A percentile compares a stretch with the other conserved stretches of the same genome.
These are phyloP conservation scores for Leistus spinibarbis DNA, from an alignment of 2,888 invertebrate species.

Conservation along the genomic window DNA sequence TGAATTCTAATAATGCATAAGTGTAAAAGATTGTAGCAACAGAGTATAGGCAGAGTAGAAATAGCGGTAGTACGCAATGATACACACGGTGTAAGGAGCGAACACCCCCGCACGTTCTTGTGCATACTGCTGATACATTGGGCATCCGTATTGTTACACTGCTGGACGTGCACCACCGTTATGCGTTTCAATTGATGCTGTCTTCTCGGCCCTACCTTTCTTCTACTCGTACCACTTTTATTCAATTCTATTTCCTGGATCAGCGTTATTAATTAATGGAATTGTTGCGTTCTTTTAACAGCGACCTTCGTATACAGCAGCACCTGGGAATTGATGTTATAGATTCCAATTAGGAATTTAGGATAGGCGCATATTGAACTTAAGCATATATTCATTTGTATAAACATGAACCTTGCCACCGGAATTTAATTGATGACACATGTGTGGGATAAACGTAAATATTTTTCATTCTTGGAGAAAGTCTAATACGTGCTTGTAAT, in stretches of 20 bases:
- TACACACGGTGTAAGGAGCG: conserved; percentile 6
- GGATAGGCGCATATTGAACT: no score
- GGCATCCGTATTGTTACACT: conserved; percentile 2
- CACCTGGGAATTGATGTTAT: neutral
- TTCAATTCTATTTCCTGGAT: neutral
- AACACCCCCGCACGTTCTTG: neutral
- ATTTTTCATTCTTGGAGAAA: no score
- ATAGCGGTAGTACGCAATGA: neutral
- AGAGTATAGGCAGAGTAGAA: neutral
- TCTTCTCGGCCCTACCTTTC: neutral
- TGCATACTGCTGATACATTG: neutral
- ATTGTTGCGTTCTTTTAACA: neutral
- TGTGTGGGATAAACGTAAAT: no score
- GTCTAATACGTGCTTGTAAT: no score
- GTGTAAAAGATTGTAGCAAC: neutral
- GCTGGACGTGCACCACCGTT: conserved; percentile 6
- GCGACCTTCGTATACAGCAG: neutral
- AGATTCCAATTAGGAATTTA: no score
- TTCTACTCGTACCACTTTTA: neutral
- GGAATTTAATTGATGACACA: no score
- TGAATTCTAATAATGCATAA: neutral
- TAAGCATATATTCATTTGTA: no score
- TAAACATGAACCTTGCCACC: no score
- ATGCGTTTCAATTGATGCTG: neutral
- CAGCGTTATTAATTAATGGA: neutral